These are phyloP conservation scores for Melanostoma mellinum DNA, from an alignment of 2,888 invertebrate species.

Conservation along the genomic window DNA sequence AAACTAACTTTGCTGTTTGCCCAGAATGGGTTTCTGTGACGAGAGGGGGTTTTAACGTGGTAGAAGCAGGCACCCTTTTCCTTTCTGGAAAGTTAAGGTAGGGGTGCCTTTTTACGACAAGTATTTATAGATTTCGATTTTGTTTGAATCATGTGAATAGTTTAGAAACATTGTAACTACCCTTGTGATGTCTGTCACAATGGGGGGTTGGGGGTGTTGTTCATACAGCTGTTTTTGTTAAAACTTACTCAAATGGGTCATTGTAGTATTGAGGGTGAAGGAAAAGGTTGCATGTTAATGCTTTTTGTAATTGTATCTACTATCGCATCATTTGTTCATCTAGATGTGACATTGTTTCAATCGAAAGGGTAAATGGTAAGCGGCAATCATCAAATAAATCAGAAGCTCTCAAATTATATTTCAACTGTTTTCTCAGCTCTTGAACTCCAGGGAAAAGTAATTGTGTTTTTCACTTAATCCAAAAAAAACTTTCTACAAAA, in stretches of 20 bases:
- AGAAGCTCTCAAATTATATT: too few species aligned
- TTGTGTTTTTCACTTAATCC: too few species aligned
- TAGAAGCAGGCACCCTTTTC: background rate
- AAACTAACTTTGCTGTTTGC: constrained; percentile 2
- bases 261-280: background rate
- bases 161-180: background rate
- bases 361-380: too few species aligned
- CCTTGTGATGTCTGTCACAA: background rate
- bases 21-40: background rate
- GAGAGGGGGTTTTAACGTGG: background rate
- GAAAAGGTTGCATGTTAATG: background rate
- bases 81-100: background rate
- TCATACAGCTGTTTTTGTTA: constrained; percentile 5
- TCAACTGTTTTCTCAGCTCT: too few species aligned
- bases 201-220: background rate
- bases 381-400: too few species aligned
- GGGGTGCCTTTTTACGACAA: background rate
- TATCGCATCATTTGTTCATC: too few species aligned
- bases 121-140: constrained; percentile 4
- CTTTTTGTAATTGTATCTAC: too few species aligned
- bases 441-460: too few species aligned
- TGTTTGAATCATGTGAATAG: background rate
- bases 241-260: background rate
- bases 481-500: too few species aligned
- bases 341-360: too few species aligned